A percentile compares a stretch with the other conserved stretches of the same genome.
These are phyloP conservation scores for Taphrorychus bicolor DNA, from an alignment of 2,888 invertebrate genomes.

Conservation along the genomic window DNA sequence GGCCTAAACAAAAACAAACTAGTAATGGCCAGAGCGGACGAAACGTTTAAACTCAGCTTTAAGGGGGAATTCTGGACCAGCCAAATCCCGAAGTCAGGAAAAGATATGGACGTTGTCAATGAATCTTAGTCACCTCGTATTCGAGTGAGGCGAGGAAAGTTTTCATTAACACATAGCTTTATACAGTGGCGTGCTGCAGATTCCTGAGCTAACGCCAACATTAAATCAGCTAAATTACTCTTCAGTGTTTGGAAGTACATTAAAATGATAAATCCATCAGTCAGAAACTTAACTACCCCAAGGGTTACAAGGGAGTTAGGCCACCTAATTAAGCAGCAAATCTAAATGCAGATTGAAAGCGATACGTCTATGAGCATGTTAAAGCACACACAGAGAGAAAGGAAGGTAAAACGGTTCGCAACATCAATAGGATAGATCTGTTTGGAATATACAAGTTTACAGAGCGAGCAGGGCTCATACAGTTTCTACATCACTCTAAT, in stretches of 20 bases:
- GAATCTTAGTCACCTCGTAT: slow-evolving; percentile 42
- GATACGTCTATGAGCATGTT: slow-evolving; percentile 16
- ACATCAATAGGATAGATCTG: slow-evolving; percentile 53
- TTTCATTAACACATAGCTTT: slow-evolving; percentile 42
- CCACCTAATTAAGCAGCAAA: not conserved
- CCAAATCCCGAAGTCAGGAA: slow-evolving; percentile 30
- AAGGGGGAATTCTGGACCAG: slow-evolving; percentile 29
- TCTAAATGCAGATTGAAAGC: not conserved
- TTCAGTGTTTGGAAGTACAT: not conserved
- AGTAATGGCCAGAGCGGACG: not conserved
- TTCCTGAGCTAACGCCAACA: not conserved
- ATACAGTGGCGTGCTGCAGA: slow-evolving; percentile 24
- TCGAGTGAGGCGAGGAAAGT: slow-evolving; percentile 36
- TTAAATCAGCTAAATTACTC: not conserved
- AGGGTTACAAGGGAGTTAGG: not conserved
- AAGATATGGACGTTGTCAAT: slow-evolving; percentile 41
- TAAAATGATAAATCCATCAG: not conserved
- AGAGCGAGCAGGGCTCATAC: slow-evolving; percentile 52
- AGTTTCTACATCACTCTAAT: slow-evolving; percentile 59
- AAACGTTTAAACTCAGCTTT: slow-evolving; percentile 19
- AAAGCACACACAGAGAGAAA: slow-evolving; percentile 22
- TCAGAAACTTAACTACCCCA: not conserved
- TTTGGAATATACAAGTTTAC: slow-evolving; percentile 53
- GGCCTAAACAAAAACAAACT: not conserved
- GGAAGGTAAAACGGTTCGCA: slow-evolving; percentile 43